phyloP scores from a whole-genome alignment of 2,113 vertebrate species.

The Cebidichthys violaceus region DNA sequence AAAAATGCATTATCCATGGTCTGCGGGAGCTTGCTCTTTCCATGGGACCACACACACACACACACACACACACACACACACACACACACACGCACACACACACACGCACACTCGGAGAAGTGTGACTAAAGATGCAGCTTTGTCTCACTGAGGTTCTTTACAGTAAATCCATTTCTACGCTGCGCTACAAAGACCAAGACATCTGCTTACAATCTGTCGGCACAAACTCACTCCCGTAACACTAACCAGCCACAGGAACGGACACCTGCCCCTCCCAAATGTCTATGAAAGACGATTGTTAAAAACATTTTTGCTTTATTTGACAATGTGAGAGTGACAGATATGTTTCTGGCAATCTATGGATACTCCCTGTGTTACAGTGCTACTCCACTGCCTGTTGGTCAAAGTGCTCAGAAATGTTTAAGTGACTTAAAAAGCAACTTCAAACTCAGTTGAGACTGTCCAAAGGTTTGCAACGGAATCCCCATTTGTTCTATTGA shows the following conservation, averaged over 20 bases:
- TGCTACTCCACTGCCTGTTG: not conserved
- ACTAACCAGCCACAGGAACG: constrained; percentile 30
- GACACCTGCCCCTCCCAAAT: constrained; percentile 61
- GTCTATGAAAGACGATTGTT: not conserved
- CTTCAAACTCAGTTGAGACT: not conserved
- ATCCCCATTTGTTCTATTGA: not conserved
- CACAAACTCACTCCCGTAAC: constrained; percentile 42
- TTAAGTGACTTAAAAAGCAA: not conserved
- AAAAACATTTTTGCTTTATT: not conserved
- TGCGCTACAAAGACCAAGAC: constrained; percentile 58
- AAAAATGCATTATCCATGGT: constrained; percentile 73
- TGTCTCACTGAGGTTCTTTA: constrained; percentile 54
- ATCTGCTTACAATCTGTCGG: constrained; percentile 72
- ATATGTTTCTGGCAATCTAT: not conserved
- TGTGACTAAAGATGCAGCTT: constrained; percentile 73
- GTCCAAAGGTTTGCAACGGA: not conserved
- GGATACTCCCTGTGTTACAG: not conserved
- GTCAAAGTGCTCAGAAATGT: not conserved
- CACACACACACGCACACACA: constrained; percentile 42
- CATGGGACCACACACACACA: constrained; percentile 70
- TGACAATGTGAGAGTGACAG: constrained; percentile 18
- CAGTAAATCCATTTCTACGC: constrained; percentile 68
- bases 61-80: constrained; percentile 26
- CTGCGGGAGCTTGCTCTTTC: constrained; percentile 52
- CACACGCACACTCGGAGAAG: constrained; percentile 16